Conservation (phyloP, 2,797 vertebrate genomes). For the Acomys russatus region DNA sequence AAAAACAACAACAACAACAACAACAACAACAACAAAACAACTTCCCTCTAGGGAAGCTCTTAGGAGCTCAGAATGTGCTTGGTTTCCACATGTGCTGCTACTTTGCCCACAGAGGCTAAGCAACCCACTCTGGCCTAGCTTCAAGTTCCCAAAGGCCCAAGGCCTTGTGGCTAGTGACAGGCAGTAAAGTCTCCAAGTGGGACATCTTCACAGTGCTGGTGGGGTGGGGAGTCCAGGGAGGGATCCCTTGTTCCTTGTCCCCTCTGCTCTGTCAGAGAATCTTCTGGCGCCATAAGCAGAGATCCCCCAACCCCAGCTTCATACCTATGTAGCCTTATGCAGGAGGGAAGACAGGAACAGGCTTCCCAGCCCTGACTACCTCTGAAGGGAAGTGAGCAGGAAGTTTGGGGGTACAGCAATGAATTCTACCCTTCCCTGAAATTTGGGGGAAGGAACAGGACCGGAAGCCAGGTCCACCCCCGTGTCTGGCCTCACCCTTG, state of each 20-base stretch:
- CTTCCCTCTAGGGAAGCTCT: not conserved
- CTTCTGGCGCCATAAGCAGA: conserved; percentile 1
- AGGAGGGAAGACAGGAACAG: not conserved
- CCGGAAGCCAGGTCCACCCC: not conserved
- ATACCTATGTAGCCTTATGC: not conserved
- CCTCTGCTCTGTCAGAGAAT: not conserved
- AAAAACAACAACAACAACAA: no score
- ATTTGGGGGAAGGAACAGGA: not conserved
- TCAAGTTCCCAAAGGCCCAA: not conserved
- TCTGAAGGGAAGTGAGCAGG: not conserved
- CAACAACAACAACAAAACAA: no score
- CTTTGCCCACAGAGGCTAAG: not conserved
- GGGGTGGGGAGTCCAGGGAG: not conserved
- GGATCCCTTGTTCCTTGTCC: not conserved
- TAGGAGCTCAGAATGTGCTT: not conserved
- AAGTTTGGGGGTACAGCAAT: not conserved
- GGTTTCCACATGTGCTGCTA: not conserved
- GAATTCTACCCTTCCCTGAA: conserved; percentile 3
- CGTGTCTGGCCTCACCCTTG: conserved; percentile 18
- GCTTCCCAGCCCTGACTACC: not conserved
- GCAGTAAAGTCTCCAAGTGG: not conserved
- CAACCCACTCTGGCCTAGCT: not conserved
- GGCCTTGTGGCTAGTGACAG: not conserved
- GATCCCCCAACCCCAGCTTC: no score
- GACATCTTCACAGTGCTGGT: not conserved